A percentile compares a stretch with the other conserved stretches of the same genome.
Evolutionary conservation across 2,797 vertebrate genomes (phyloP).

Genomic region (Amphiprion clarkii): DNA sequence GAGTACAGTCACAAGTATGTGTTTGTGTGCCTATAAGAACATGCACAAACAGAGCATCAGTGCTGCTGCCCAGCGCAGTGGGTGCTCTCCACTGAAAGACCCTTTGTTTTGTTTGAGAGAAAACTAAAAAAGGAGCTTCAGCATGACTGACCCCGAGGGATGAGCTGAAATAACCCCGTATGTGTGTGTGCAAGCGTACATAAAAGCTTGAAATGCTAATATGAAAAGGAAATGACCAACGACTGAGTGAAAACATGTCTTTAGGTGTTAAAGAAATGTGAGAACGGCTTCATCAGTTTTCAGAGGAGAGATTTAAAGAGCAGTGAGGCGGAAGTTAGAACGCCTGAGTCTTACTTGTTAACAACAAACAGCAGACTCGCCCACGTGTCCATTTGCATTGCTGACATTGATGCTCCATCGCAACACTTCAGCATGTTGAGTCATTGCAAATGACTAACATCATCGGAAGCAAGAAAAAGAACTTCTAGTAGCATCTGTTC

Average conservation of each 20-base stretch:
- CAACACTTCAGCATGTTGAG: background rate
- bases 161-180: constrained; percentile 61
- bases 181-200: constrained; percentile 34
- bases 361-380: constrained; percentile 16
- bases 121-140: constrained; percentile 67
- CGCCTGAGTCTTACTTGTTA: background rate
- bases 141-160: constrained; percentile 74
- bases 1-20: constrained; percentile 71
- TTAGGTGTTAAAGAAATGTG: constrained; percentile 9
- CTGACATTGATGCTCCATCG: background rate
- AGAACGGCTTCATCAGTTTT: constrained; percentile 10
- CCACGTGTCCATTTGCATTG: background rate
- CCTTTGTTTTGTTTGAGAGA: constrained; percentile 68
- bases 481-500: constrained; percentile 2
- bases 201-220: constrained; percentile 59
- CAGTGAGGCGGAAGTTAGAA: constrained; percentile 25
- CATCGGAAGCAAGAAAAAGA: background rate
- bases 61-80: constrained; percentile 64
- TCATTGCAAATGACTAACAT: background rate
- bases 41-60: constrained; percentile 62
- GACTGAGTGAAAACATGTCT: constrained; percentile 32
- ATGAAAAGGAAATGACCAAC: constrained; percentile 39
- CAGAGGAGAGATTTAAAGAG: constrained; percentile 2
- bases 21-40: constrained; percentile 67
- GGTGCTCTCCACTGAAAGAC: constrained; percentile 72